phyloP scores from a whole-genome alignment of 2,797 vertebrate species.

The Pipistrellus nathusii region DNA sequence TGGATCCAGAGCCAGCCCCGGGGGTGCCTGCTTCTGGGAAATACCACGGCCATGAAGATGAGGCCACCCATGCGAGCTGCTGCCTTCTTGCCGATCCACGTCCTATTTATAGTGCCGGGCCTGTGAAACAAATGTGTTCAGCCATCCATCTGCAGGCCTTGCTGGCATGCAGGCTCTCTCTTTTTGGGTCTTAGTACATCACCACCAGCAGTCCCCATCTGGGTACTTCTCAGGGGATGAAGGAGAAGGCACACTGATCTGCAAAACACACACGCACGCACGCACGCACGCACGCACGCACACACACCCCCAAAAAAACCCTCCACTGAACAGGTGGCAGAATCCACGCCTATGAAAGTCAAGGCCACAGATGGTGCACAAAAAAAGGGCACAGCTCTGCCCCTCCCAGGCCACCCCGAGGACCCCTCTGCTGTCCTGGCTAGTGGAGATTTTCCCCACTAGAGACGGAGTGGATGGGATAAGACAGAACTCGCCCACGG shows the following conservation, averaged over 20 bases:
- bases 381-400: not conserved
- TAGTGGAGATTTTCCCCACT: not conserved
- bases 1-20: not conserved
- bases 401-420: not conserved
- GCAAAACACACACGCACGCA: not conserved
- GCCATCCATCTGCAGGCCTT: not conserved
- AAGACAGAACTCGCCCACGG: not conserved
- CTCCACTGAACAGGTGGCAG: not conserved
- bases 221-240: not conserved
- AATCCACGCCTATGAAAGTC: not conserved
- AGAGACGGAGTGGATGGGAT: not conserved
- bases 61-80: conserved; percentile 68
- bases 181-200: not conserved
- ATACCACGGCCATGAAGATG: conserved; percentile 17
- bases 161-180: not conserved
- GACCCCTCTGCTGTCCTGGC: not conserved
- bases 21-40: not conserved
- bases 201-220: not conserved
- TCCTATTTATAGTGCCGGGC: conserved; percentile 58
- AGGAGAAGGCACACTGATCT: not conserved
- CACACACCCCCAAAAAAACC: too few species aligned
- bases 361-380: not conserved
- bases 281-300: not conserved
- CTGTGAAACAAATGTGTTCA: conserved; percentile 63
- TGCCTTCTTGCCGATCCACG: conserved; percentile 36